Percentiles rank a stretch among this genome's conserved stretches.
phyloP scores from a whole-genome alignment of 2,888 invertebrate species.

The Poecilobothrus nobilitatus region DNA sequence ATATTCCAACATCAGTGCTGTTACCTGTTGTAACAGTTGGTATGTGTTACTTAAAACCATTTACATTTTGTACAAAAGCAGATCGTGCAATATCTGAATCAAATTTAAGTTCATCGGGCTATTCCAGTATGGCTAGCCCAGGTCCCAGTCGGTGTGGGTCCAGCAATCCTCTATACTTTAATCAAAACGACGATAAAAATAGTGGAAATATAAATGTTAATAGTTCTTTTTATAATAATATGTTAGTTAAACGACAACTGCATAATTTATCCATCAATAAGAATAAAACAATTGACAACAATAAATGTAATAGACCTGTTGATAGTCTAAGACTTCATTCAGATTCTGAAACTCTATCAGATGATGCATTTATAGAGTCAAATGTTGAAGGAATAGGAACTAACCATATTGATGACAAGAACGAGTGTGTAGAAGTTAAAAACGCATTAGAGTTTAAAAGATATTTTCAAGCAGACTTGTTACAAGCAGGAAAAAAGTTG shows the following conservation, averaged over 20 bases:
- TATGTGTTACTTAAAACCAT: conserved; percentile 71
- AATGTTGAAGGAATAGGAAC: conserved; percentile 73
- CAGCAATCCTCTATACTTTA: conserved; percentile 67
- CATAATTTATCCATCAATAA: conserved; percentile 52
- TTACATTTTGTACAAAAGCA: conserved; percentile 61
- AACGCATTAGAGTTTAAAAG: conserved; percentile 57
- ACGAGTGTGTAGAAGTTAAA: conserved; percentile 58
- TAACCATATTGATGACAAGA: conserved; percentile 59
- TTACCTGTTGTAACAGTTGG: conserved; percentile 42
- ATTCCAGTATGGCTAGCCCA: conserved; percentile 78
- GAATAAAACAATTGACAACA: conserved; percentile 43
- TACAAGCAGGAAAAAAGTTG: conserved; percentile 46
- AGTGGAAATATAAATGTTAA: conserved; percentile 41
- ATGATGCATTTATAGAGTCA: conserved; percentile 61
- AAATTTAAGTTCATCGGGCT: conserved; percentile 74
- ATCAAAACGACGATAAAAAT: conserved; percentile 66
- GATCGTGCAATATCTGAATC: conserved; percentile 74
- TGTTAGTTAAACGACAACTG: conserved; percentile 52
- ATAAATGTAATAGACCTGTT: conserved; percentile 24
- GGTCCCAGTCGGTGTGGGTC: conserved; percentile 75
- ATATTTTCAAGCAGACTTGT: conserved; percentile 42
- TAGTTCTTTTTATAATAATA: conserved; percentile 32
- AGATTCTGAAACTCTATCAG: conserved; percentile 66
- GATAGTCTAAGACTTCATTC: conserved; percentile 49
- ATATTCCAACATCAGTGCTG: conserved; percentile 41